A percentile compares a stretch with the other conserved stretches of the same genome.
phyloP scores from a whole-genome alignment of 2,113 vertebrate genomes.

The Catharus bicknelli region DNA sequence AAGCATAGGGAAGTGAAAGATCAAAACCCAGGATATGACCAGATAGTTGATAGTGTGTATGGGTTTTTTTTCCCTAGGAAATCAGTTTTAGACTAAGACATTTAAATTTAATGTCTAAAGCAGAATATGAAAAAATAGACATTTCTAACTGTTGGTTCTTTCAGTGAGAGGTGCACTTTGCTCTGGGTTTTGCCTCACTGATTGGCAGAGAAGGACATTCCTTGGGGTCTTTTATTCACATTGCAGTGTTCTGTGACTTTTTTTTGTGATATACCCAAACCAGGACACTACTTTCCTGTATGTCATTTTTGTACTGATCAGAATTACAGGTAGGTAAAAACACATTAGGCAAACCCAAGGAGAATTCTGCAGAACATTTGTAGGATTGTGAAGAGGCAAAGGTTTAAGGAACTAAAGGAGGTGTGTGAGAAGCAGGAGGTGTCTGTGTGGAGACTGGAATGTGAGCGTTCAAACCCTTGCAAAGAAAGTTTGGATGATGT shows the following conservation, averaged over 20 bases:
- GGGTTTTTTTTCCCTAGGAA: accelerated
- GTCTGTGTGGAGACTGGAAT: background rate
- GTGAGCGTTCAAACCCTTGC: background rate
- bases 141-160: background rate
- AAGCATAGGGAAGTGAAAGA: background rate
- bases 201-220: background rate
- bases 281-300: background rate
- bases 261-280: background rate
- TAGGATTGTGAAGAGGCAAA: background rate
- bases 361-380: background rate
- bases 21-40: background rate
- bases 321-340: background rate
- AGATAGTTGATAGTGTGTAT: background rate
- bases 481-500: background rate
- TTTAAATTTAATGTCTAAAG: background rate
- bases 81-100: background rate
- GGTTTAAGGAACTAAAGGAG: background rate
- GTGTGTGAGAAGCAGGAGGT: background rate
- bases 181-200: background rate
- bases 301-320: background rate
- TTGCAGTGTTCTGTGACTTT: background rate
- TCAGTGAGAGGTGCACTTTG: background rate
- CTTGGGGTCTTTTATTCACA: background rate
- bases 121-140: background rate
- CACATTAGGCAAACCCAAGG: background rate